These are phyloP conservation scores for Arge pagana DNA, from an alignment of 2,888 invertebrate genomes.

Conservation along the genomic window DNA sequence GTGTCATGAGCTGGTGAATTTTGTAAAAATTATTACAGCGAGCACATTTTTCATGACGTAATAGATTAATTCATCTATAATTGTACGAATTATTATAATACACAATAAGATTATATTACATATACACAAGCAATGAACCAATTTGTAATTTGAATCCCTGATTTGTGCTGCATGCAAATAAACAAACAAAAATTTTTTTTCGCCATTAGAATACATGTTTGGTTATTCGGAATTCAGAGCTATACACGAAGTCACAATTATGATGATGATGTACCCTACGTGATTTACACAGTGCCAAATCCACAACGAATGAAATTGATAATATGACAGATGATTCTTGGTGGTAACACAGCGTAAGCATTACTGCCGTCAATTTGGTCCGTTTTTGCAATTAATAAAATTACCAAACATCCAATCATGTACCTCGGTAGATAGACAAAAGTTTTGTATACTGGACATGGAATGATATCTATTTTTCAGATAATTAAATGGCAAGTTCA, in stretches of 20 bases:
- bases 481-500: slow-evolving; percentile 13
- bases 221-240: slow-evolving; percentile 7
- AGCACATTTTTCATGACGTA: too few relatives aligned
- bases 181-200: slow-evolving; percentile 1
- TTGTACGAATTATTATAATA: slow-evolving; percentile 4
- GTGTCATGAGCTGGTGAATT: too few relatives aligned
- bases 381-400: background rate
- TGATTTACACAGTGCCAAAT: background rate
- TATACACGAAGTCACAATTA: slow-evolving; percentile 1
- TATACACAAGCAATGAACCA: slow-evolving; percentile 1
- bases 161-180: slow-evolving; percentile 13
- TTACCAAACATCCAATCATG: slow-evolving; percentile 17
- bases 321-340: background rate
- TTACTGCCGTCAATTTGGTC: background rate
- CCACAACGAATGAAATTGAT: background rate
- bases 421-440: slow-evolving; percentile 8
- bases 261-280: background rate
- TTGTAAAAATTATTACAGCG: too few relatives aligned
- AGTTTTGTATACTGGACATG: background rate
- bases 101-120: slow-evolving; percentile 2
- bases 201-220: slow-evolving; percentile 12
- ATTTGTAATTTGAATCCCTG: background rate
- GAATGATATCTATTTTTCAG: slow-evolving; percentile 4
- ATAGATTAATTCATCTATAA: too few relatives aligned
- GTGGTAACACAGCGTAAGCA: background rate